These are phyloP conservation scores for Ceratothoa steindachneri DNA, from an alignment of 2,888 invertebrate genomes.

Conservation along the genomic window DNA sequence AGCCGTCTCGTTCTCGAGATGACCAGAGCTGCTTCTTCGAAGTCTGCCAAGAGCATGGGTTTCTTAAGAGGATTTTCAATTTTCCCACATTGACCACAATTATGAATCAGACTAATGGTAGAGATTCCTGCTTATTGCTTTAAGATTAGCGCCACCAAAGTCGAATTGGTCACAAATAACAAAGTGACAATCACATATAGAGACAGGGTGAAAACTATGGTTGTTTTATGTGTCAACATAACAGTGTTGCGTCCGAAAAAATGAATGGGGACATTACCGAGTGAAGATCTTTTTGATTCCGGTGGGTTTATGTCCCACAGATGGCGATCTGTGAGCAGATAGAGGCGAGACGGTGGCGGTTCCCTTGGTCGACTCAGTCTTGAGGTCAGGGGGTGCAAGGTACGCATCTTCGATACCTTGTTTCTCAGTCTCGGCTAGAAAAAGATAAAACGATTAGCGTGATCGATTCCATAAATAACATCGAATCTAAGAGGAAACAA, in stretches of 20 bases:
- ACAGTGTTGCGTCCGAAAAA: no score
- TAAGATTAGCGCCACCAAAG: no score
- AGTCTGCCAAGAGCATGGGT: slow-evolving; percentile 43
- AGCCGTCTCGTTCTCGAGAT: slow-evolving; percentile 51
- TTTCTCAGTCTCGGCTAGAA: slow-evolving; percentile 22
- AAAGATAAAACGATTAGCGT: neutral
- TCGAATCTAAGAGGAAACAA: no score
- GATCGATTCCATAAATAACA: neutral
- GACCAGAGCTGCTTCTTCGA: slow-evolving; percentile 53
- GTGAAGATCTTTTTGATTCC: slow-evolving; percentile 67
- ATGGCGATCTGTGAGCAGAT: slow-evolving; percentile 50
- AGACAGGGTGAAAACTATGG: neutral
- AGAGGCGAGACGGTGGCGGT: slow-evolving; percentile 7
- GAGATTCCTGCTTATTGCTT: no score
- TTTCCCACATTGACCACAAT: no score
- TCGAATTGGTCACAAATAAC: neutral
- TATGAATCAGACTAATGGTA: no score
- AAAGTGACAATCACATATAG: neutral
- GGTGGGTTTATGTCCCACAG: slow-evolving; percentile 58
- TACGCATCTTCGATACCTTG: neutral
- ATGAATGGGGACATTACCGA: no score
- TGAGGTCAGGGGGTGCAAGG: neutral
- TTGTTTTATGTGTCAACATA: no score
- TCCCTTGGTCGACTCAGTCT: slow-evolving; percentile 11
- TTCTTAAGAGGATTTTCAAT: no score